Conservation (phyloP, 2,888 invertebrate genomes). For the Priocnemis perturbator region DNA sequence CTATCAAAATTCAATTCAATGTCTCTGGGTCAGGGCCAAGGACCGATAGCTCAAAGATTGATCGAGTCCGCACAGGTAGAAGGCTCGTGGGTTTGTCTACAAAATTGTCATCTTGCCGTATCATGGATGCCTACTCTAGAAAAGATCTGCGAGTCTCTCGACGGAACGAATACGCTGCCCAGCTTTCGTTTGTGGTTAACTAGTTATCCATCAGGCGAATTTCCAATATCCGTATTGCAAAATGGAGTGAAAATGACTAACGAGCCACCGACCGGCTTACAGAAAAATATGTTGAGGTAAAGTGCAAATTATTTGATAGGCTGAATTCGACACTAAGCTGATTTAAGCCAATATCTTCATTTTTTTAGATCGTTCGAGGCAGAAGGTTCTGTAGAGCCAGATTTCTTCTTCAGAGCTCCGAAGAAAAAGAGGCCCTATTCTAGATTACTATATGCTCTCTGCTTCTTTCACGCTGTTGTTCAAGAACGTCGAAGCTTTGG, state of each 20-base stretch:
- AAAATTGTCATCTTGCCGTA: conserved; percentile 81
- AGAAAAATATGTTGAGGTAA: conserved; percentile 74
- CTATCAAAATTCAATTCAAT: conserved; percentile 76
- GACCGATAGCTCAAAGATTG: conserved; percentile 73
- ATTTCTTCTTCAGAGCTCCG: conserved; percentile 77
- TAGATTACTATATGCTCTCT: conserved; percentile 78
- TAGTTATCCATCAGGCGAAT: conserved; percentile 77
- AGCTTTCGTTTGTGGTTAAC: conserved; percentile 82
- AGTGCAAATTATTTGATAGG: not conserved
- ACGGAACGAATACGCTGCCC: conserved; percentile 75
- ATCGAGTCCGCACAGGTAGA: conserved; percentile 76
- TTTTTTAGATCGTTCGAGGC: conserved; percentile 78
- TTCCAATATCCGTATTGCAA: conserved; percentile 80
- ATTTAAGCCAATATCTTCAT: not conserved
- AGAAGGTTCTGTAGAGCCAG: conserved; percentile 77
- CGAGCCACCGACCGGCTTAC: conserved; percentile 79
- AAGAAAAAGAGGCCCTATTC: conserved; percentile 77
- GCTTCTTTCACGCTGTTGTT: conserved; percentile 81
- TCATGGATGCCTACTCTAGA: conserved; percentile 80
- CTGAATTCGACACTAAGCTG: not conserved
- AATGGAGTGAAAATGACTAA: conserved; percentile 81
- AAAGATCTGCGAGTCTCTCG: conserved; percentile 77
- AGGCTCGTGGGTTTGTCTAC: conserved; percentile 81
- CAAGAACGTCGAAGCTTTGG: conserved; percentile 79
- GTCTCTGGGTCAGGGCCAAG: conserved; percentile 78